Percentiles rank a stretch among this genome's conserved stretches.
Conservation (phyloP, 2,797 vertebrate species). For the Aselliscus stoliczkanus region DNA sequence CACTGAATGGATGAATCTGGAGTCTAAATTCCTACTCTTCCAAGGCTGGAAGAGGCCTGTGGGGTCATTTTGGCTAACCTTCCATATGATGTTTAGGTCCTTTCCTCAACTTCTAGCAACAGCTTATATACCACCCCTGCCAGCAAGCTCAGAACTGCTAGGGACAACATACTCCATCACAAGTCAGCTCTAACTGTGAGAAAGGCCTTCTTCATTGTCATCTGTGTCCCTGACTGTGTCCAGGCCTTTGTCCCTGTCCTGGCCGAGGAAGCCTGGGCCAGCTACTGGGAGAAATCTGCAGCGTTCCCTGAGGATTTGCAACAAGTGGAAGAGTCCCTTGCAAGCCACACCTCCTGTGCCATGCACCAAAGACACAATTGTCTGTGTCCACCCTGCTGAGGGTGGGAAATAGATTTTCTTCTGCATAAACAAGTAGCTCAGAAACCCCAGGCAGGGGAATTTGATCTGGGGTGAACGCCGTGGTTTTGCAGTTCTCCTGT, state of each 20-base stretch:
- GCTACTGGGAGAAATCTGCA: neutral
- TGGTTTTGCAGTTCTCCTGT: constrained; percentile 61
- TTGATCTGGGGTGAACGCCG: constrained; percentile 64
- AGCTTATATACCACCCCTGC: neutral
- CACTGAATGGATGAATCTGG: neutral
- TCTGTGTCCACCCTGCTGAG: constrained; percentile 30
- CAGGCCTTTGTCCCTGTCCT: neutral
- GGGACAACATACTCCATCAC: neutral
- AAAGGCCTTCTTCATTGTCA: neutral
- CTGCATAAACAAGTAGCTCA: constrained; percentile 55
- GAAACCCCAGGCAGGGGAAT: constrained; percentile 53
- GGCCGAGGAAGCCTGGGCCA: neutral
- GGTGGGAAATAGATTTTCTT: constrained; percentile 50
- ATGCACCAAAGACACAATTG: neutral
- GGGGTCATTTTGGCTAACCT: neutral
- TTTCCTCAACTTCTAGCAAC: neutral
- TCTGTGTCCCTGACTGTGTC: neutral
- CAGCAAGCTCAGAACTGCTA: neutral
- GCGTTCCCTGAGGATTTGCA: neutral
- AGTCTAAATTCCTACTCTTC: neutral
- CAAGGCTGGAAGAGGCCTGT: neutral
- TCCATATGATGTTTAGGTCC: neutral
- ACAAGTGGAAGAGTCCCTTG: neutral
- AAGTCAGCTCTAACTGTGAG: neutral
- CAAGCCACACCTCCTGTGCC: neutral